Evolutionary conservation across 2,888 invertebrate genomes (phyloP).

Genomic region (Sympetrum striolatum): DNA sequence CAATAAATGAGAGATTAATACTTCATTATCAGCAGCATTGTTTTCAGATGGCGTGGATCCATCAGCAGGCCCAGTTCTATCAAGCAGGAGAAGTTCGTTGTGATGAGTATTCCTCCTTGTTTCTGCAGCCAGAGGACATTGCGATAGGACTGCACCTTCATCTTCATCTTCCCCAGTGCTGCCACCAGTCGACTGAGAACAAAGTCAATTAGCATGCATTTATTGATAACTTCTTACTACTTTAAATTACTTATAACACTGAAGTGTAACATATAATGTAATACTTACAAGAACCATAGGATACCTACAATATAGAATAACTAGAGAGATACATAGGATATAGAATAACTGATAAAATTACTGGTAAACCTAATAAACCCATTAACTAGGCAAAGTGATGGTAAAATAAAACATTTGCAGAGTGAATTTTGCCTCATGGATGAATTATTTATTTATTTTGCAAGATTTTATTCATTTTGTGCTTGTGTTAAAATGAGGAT

Average conservation of each 20-base stretch:
- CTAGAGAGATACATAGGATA: too few relatives aligned
- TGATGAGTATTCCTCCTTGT: slow-evolving; percentile 62
- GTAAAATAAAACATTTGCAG: too few relatives aligned
- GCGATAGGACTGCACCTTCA: slow-evolving; percentile 53
- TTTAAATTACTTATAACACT: too few relatives aligned
- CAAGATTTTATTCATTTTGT: too few relatives aligned
- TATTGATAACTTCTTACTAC: neutral
- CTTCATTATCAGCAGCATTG: slow-evolving; percentile 12
- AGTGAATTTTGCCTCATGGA: too few relatives aligned
- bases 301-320: too few relatives aligned
- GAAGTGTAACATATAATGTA: too few relatives aligned
- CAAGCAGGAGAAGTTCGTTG: slow-evolving; percentile 60
- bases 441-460: too few relatives aligned
- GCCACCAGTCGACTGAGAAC: slow-evolving; percentile 64
- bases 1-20: neutral
- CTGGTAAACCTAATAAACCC: neutral
- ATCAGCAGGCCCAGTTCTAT: slow-evolving; percentile 46
- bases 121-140: slow-evolving; percentile 55
- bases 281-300: neutral
- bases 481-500: too few relatives aligned
- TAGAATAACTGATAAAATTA: neutral
- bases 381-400: too few relatives aligned
- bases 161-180: slow-evolving; percentile 66
- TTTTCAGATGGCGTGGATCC: neutral
- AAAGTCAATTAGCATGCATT: neutral